Conservation (phyloP, 2,797 vertebrate species). For the Anguilla pacifica region DNA sequence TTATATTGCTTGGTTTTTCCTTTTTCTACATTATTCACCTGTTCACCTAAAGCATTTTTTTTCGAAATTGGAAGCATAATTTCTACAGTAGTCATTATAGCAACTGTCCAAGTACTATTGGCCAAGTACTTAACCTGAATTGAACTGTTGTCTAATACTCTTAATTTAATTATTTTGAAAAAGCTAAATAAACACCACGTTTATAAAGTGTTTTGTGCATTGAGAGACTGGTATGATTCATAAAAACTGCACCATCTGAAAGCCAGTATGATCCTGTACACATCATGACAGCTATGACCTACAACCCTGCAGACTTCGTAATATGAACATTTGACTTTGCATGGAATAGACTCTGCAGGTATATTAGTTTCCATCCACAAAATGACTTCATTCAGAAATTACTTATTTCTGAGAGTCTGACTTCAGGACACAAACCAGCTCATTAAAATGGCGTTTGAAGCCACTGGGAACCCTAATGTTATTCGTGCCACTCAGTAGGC, state of each 20-base stretch:
- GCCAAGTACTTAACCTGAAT: too few species aligned
- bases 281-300: not conserved
- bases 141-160: too few species aligned
- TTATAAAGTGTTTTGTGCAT: not conserved
- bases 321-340: not conserved
- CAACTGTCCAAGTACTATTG: too few species aligned
- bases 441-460: constrained; percentile 20
- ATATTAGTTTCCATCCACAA: constrained; percentile 5
- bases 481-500: constrained; percentile 20
- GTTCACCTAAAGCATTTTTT: too few species aligned
- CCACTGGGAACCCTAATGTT: constrained; percentile 23
- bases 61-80: too few species aligned
- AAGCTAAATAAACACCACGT: not conserved
- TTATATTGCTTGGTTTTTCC: too few species aligned
- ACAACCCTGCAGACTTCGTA: not conserved
- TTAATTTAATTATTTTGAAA: not conserved
- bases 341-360: not conserved
- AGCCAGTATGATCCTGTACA: not conserved
- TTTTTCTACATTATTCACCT: too few species aligned
- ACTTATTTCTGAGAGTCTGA: not conserved
- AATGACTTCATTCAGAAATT: constrained; percentile 13
- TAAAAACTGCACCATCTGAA: not conserved
- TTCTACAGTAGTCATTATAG: too few species aligned
- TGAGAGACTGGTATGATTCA: not conserved
- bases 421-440: constrained; percentile 14